These are phyloP conservation scores for Sylvia borin DNA, from an alignment of 2,797 vertebrate species.

Conservation along the genomic window DNA sequence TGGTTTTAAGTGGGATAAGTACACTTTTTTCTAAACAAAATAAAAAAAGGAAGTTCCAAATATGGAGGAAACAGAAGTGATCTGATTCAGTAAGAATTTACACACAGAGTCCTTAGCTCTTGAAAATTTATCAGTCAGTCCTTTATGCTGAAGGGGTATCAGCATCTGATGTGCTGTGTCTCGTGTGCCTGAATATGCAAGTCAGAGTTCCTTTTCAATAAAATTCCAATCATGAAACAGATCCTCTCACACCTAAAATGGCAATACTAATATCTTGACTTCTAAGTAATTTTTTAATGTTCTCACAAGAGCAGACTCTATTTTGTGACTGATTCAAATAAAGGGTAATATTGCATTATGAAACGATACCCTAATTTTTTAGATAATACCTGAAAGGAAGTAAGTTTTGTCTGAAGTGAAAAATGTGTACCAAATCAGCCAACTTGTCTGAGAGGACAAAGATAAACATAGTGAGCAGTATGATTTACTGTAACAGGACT, in stretches of 20 bases:
- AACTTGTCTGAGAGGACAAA: background rate
- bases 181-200: background rate
- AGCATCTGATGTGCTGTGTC: background rate
- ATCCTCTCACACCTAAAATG: background rate
- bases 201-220: background rate
- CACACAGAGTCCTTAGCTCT: background rate
- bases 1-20: conserved; percentile 26
- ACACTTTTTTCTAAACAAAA: background rate
- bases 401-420: background rate
- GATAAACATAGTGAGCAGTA: background rate
- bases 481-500: background rate
- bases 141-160: background rate
- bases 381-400: background rate
- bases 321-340: background rate
- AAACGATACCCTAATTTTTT: background rate
- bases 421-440: background rate
- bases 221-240: background rate
- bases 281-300: background rate
- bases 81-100: background rate
- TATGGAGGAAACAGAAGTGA: background rate
- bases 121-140: background rate
- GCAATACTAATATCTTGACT: background rate
- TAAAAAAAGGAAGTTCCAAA: background rate
- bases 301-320: background rate
- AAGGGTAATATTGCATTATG: background rate